These are phyloP conservation scores for Triplophysa bombifrons DNA, from an alignment of 2,797 vertebrate genomes.

Conservation along the genomic window DNA sequence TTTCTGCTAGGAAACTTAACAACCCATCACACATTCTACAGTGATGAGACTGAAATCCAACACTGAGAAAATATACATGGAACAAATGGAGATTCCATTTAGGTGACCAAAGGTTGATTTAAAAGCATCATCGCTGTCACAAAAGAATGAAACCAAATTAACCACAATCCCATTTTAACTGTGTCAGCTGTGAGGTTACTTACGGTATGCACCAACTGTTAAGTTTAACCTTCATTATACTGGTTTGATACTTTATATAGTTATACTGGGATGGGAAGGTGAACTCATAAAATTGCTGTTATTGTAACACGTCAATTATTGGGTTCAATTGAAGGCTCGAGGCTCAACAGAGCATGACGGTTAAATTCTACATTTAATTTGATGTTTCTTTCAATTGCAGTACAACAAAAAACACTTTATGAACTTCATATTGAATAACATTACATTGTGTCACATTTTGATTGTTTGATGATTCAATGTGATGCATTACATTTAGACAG, in stretches of 20 bases:
- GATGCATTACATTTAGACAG: slow-evolving; percentile 1
- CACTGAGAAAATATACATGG: slow-evolving; percentile 42
- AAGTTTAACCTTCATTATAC: not conserved
- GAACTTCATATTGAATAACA: not conserved
- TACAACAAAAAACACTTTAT: not conserved
- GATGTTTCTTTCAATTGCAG: not conserved
- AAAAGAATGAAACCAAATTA: slow-evolving; percentile 19
- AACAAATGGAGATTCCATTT: slow-evolving; percentile 44
- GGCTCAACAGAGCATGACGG: not conserved
- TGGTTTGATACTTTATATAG: too few species aligned
- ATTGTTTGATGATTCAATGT: slow-evolving; percentile 21
- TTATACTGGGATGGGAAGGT: not conserved
- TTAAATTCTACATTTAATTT: not conserved
- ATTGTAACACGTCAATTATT: not conserved
- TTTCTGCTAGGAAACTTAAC: slow-evolving; percentile 34
- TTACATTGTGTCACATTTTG: not conserved
- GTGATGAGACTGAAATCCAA: slow-evolving; percentile 51
- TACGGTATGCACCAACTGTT: slow-evolving; percentile 3
- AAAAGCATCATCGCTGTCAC: slow-evolving; percentile 13
- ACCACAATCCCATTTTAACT: slow-evolving; percentile 4
- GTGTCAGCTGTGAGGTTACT: slow-evolving; percentile 10
- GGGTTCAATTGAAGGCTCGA: not conserved
- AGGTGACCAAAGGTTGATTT: slow-evolving; percentile 30
- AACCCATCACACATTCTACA: slow-evolving; percentile 40
- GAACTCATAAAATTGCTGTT: not conserved